phyloP scores from a whole-genome alignment of 64 coral and sea anemone genomes.

The Dendrophyllia cribrosa region DNA sequence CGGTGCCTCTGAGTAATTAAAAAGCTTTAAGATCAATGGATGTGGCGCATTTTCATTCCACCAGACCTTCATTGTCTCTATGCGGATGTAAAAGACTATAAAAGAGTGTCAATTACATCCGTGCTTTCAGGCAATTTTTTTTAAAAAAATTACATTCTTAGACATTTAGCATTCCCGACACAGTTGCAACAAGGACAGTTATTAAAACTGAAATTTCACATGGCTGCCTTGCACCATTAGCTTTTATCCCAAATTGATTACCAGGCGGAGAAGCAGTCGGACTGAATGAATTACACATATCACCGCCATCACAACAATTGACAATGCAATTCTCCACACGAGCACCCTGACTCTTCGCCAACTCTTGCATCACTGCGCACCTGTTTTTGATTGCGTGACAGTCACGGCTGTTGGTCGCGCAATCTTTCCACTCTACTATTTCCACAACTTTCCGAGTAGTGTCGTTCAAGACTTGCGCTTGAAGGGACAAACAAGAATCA shows the following conservation, averaged over 20 bases:
- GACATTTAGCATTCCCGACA: neutral
- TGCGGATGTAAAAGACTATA: no score
- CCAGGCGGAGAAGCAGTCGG: neutral
- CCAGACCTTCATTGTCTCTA: no score
- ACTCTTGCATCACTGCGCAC: conserved; percentile 2
- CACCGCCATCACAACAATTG: conserved; percentile 40
- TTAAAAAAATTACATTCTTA: no score
- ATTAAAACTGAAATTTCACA: neutral
- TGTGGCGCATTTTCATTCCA: no score
- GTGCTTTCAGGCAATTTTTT: no score
- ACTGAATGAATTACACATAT: conserved; percentile 54
- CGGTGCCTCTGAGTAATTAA: no score
- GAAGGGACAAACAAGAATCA: conserved; percentile 1
- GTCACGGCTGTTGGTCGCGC: conserved; percentile 24
- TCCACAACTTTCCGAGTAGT: neutral
- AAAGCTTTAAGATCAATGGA: no score
- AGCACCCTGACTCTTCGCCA: conserved; percentile 10
- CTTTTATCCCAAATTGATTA: neutral
- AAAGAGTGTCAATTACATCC: no score
- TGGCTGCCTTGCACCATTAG: neutral
- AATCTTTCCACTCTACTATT: conserved; percentile 37
- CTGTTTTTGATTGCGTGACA: conserved; percentile 47
- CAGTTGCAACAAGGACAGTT: neutral
- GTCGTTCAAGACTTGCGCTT: neutral
- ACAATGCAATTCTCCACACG: conserved; percentile 33